These are phyloP conservation scores for Stichodactyla helianthus DNA, from an alignment of 64 coral and sea anemone genomes.

Conservation along the genomic window DNA sequence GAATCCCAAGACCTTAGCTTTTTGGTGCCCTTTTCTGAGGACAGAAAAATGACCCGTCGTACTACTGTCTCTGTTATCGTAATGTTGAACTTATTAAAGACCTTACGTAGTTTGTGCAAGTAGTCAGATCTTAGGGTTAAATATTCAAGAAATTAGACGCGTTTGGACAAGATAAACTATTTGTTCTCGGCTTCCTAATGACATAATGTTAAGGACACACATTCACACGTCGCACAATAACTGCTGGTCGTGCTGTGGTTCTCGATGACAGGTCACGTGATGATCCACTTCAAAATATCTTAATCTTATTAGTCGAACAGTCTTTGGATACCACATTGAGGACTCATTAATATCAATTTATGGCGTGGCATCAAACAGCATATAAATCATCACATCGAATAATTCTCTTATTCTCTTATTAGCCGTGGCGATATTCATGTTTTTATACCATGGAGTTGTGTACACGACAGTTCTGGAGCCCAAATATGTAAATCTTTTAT, in stretches of 20 bases:
- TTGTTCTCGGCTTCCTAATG: too few species aligned
- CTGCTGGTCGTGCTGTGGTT: neutral
- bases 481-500: neutral
- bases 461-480: neutral
- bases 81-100: too few species aligned
- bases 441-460: neutral
- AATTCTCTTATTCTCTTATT: neutral
- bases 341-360: neutral
- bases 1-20: too few species aligned
- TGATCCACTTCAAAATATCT: too few species aligned
- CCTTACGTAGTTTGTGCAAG: too few species aligned
- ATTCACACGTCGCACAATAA: neutral
- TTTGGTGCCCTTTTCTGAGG: too few species aligned
- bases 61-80: too few species aligned
- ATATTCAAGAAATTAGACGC: too few species aligned
- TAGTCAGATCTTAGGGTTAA: too few species aligned
- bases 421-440: neutral
- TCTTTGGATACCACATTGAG: neutral
- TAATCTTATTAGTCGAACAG: neutral
- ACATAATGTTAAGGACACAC: neutral
- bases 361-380: neutral
- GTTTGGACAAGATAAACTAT: too few species aligned
- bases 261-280: neutral
- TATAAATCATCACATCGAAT: neutral
- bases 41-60: too few species aligned